Percentiles rank a stretch among this genome's conserved stretches.
Evolutionary conservation across 1,140 invertebrate species (phyloP).

Genomic region (Rhagoletis pomonella): DNA sequence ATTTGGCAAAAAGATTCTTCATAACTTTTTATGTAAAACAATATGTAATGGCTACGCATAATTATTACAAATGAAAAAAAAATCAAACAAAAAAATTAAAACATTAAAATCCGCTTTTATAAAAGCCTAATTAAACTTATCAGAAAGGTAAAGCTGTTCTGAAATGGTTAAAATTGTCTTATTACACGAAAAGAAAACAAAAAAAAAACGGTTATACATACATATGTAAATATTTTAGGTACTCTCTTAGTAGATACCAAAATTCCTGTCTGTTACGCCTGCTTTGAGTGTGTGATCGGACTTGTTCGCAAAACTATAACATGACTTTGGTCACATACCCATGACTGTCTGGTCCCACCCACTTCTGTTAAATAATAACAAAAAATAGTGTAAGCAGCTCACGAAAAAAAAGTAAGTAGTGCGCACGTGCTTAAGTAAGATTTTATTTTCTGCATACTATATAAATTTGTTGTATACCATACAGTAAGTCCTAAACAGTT

Average conservation of each 20-base stretch:
- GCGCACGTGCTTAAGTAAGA: constrained; percentile 29
- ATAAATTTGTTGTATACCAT: not conserved
- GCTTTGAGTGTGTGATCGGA: constrained; percentile 19
- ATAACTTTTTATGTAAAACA: constrained; percentile 63
- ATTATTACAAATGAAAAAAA: constrained; percentile 46
- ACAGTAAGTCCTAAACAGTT: constrained; percentile 57
- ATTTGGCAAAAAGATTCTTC: constrained; percentile 74
- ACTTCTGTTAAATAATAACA: not conserved
- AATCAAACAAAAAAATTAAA: constrained; percentile 35
- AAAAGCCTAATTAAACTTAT: constrained; percentile 9
- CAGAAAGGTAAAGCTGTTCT: not conserved
- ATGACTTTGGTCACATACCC: constrained; percentile 29
- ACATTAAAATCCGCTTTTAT: not conserved
- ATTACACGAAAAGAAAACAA: not conserved
- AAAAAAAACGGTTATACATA: not conserved
- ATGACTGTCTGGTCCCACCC: too few relatives aligned
- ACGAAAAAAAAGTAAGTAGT: constrained; percentile 48
- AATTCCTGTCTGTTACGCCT: not conserved
- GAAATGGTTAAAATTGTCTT: constrained; percentile 25
- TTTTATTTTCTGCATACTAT: not conserved
- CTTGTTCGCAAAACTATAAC: not conserved
- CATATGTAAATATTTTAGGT: not conserved
- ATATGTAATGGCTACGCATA: constrained; percentile 58
- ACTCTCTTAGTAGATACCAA: not conserved
- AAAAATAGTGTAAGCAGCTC: constrained; percentile 24